Evolutionary conservation across 2,888 invertebrate genomes (phyloP).

Genomic region (Deilephila elpenor): DNA sequence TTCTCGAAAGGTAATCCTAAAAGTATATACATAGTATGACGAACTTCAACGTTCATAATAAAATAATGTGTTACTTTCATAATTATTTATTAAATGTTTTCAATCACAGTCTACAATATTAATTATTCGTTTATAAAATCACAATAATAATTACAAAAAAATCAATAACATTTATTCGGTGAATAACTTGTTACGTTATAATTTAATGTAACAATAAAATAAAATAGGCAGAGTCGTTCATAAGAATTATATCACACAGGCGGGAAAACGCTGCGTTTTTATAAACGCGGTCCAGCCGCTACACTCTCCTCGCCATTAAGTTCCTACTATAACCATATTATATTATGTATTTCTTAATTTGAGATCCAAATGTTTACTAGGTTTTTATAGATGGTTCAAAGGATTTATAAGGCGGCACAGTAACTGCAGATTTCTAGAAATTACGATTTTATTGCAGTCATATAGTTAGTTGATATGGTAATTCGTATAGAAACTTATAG

Average conservation of each 20-base stretch:
- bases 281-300: conserved; percentile 50
- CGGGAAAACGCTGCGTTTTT: conserved; percentile 53
- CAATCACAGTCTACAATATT: conserved; percentile 20
- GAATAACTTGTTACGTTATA: conserved; percentile 19
- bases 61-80: not conserved
- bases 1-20: too few relatives aligned
- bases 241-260: conserved; percentile 50
- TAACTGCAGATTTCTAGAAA: not conserved
- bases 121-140: conserved; percentile 17
- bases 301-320: conserved; percentile 10
- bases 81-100: conserved; percentile 20
- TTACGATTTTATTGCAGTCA: not conserved
- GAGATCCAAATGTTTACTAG: too few relatives aligned
- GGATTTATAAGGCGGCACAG: not conserved
- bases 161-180: conserved; percentile 29
- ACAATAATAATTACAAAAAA: conserved; percentile 29
- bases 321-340: not conserved
- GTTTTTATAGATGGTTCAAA: not conserved
- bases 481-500: conserved; percentile 12
- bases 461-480: not conserved
- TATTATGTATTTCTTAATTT: too few relatives aligned
- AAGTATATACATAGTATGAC: too few relatives aligned
- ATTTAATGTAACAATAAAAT: conserved; percentile 24
- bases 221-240: conserved; percentile 25
- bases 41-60: not conserved